These are phyloP conservation scores for Dioctria linearis DNA, from an alignment of 2,888 invertebrate genomes.

Conservation along the genomic window DNA sequence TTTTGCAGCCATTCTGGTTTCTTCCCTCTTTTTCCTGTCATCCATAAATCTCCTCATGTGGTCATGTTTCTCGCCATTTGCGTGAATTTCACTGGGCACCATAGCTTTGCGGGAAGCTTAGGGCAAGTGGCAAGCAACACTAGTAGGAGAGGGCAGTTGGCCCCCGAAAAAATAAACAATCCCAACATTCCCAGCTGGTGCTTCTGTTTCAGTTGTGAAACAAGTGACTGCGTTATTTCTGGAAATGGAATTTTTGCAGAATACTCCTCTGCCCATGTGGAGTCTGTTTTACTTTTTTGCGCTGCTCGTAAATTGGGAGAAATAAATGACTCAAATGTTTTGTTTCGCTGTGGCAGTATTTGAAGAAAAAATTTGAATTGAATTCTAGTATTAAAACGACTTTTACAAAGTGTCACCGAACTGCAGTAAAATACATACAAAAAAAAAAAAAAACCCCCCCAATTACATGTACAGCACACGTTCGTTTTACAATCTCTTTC, in stretches of 20 bases:
- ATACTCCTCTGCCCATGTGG: conserved; percentile 26
- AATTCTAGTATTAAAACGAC: conserved; percentile 34
- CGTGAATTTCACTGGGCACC: conserved; percentile 48
- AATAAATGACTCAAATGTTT: conserved; percentile 48
- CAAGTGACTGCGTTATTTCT: conserved; percentile 48
- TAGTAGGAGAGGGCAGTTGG: neutral
- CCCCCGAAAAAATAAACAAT: conserved; percentile 24
- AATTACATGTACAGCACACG: no score
- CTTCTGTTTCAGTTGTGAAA: conserved; percentile 49
- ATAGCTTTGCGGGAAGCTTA: conserved; percentile 49
- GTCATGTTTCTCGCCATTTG: conserved; percentile 51
- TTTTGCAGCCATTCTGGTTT: conserved; percentile 15
- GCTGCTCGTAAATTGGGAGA: conserved; percentile 34
- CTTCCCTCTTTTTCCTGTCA: conserved; percentile 33
- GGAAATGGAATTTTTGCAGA: conserved; percentile 46
- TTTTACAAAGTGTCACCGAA: neutral
- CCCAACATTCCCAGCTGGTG: conserved; percentile 27
- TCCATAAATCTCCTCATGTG: conserved; percentile 52
- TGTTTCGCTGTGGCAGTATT: conserved; percentile 18
- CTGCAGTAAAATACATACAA: no score
- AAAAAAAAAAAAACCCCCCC: no score
- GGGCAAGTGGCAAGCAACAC: conserved; percentile 38
- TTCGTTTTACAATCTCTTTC: no score
- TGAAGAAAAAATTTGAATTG: conserved; percentile 36
- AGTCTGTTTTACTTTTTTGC: conserved; percentile 32